Evolutionary conservation across 2,888 invertebrate species (phyloP).

Genomic region (Drosophila austrosaltans): DNA sequence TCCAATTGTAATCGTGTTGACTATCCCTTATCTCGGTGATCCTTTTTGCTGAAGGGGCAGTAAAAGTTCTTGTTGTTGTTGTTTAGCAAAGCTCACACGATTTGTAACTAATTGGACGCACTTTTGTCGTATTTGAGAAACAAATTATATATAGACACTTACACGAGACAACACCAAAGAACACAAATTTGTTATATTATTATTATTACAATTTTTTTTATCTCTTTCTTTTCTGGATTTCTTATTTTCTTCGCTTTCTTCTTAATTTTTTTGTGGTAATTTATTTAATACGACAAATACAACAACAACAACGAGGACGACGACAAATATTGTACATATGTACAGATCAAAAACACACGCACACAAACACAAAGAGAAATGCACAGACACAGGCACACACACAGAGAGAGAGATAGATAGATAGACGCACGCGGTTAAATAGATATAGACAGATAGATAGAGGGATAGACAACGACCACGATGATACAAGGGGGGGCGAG

Average conservation of each 20-base stretch:
- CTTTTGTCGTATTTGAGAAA: slow-evolving; percentile 69
- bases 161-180: slow-evolving; percentile 76
- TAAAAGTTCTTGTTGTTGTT: not conserved
- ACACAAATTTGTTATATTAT: slow-evolving; percentile 71
- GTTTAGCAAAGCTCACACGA: slow-evolving; percentile 4
- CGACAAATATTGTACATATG: slow-evolving; percentile 76
- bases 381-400: slow-evolving; percentile 20
- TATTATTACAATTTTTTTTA: slow-evolving; percentile 32
- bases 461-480: slow-evolving; percentile 4
- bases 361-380: slow-evolving; percentile 41
- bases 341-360: slow-evolving; percentile 60
- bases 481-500: slow-evolving; percentile 1
- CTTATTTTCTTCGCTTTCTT: not conserved
- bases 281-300: slow-evolving; percentile 53
- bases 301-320: slow-evolving; percentile 51
- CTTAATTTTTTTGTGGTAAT: slow-evolving; percentile 5
- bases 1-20: slow-evolving; percentile 6
- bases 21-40: not conserved
- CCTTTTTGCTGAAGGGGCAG: not conserved
- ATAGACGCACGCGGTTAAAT: slow-evolving; percentile 13
- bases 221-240: slow-evolving; percentile 10
- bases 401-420: slow-evolving; percentile 23
- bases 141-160: slow-evolving; percentile 77
- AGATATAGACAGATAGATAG: slow-evolving; percentile 2
- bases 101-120: slow-evolving; percentile 11